Percentiles rank a stretch among this genome's conserved stretches.
Evolutionary conservation across 2,797 vertebrate species (phyloP).

Genomic region (Scolopax bukidnonensis): DNA sequence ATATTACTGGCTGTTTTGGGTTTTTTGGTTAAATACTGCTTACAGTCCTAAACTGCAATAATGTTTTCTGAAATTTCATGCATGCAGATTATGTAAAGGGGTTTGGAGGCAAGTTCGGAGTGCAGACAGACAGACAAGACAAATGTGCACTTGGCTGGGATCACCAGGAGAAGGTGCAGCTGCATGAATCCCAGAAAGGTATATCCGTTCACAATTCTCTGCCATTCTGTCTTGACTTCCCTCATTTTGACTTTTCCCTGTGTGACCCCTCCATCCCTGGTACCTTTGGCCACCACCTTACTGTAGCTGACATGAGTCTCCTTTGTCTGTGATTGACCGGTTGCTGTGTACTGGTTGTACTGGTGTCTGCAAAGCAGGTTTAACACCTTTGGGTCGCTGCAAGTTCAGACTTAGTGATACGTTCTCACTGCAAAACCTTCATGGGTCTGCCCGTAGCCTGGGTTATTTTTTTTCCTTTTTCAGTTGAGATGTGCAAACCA

Average conservation of each 20-base stretch:
- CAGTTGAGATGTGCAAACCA: not conserved
- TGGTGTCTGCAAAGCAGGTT: not conserved
- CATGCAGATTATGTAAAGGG: conserved; percentile 92
- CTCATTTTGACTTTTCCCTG: not conserved
- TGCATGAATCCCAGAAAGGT: conserved; percentile 98
- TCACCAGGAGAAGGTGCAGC: conserved; percentile 95
- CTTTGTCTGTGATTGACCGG: not conserved
- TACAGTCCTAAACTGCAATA: not conserved
- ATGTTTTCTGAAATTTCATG: conserved; percentile 33
- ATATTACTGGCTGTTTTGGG: not conserved
- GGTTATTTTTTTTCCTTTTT: not conserved
- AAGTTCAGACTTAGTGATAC: not conserved
- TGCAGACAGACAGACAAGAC: conserved; percentile 96
- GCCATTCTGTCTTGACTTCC: not conserved
- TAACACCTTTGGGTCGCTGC: not conserved
- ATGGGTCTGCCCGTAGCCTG: not conserved
- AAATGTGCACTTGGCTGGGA: conserved; percentile 97
- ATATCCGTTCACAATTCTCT: not conserved
- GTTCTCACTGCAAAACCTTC: not conserved
- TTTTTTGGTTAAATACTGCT: not conserved
- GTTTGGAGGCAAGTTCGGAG: conserved; percentile 95
- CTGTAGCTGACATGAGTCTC: not conserved
- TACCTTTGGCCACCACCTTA: not conserved
- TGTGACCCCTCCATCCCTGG: not conserved
- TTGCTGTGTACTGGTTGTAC: not conserved